Evolutionary conservation across 1,140 invertebrate species (phyloP).

Genomic region (Coelopa frigida): DNA sequence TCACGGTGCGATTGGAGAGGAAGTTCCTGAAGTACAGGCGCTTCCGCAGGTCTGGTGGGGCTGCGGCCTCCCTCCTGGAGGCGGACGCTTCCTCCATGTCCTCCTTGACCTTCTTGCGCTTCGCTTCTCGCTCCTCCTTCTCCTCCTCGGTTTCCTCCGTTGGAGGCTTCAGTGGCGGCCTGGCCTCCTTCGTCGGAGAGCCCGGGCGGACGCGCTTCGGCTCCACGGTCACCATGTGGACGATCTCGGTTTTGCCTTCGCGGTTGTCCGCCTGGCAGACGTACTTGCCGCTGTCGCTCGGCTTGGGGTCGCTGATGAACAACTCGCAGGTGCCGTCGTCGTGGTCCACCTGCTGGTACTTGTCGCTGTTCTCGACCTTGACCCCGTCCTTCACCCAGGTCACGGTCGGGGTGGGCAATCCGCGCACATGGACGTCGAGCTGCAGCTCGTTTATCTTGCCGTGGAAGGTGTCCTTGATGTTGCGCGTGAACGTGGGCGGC

Average conservation of each 20-base stretch:
- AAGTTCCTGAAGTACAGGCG: constrained; percentile 65
- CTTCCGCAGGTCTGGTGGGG: constrained; percentile 47
- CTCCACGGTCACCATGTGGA: constrained; percentile 36
- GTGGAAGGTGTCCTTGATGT: constrained; percentile 56
- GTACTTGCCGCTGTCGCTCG: constrained; percentile 63
- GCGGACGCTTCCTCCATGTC: constrained; percentile 19
- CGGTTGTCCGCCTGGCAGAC: constrained; percentile 58
- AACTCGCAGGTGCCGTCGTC: constrained; percentile 67
- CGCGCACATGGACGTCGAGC: constrained; percentile 68
- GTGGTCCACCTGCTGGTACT: constrained; percentile 48
- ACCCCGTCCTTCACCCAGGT: constrained; percentile 72
- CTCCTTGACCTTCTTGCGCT: constrained; percentile 28
- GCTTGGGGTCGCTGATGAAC: constrained; percentile 55
- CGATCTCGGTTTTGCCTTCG: constrained; percentile 39
- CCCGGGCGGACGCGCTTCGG: constrained; percentile 22
- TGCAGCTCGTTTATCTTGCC: constrained; percentile 62
- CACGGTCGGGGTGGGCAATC: constrained; percentile 60
- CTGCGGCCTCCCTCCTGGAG: constrained; percentile 28
- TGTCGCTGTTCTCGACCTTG: constrained; percentile 46
- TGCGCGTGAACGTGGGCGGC: constrained; percentile 41
- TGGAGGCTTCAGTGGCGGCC: constrained; percentile 24
- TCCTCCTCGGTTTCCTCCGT: constrained; percentile 19
- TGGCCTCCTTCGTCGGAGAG: constrained; percentile 29
- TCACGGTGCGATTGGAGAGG: constrained; percentile 59
- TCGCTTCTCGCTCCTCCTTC: constrained; percentile 21